These are phyloP conservation scores for Prietella phreatophila DNA, from an alignment of 2,113 vertebrate genomes.

Conservation along the genomic window DNA sequence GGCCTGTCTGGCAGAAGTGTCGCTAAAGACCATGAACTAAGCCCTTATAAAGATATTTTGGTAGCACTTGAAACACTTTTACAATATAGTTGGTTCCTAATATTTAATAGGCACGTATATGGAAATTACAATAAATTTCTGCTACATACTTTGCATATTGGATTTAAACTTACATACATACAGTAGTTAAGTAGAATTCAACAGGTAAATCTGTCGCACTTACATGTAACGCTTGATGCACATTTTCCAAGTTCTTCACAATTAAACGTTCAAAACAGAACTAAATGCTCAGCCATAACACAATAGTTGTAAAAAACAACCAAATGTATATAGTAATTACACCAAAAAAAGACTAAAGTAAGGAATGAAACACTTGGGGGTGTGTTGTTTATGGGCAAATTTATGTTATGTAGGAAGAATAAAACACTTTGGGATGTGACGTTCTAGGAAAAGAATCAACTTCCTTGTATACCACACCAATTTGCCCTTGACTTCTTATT, in stretches of 20 bases:
- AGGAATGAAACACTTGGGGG: background rate
- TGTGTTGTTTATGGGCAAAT: background rate
- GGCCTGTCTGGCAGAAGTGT: slow-evolving; percentile 30
- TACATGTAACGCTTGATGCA: background rate
- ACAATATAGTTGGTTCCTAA: background rate
- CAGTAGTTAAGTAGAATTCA: background rate
- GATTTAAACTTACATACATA: background rate
- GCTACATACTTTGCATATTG: background rate
- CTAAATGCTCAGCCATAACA: background rate
- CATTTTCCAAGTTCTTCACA: background rate
- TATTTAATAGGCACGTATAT: background rate
- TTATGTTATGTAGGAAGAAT: background rate
- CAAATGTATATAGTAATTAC: background rate
- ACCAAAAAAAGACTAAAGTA: background rate
- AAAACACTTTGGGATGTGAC: background rate
- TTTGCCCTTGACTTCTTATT: background rate
- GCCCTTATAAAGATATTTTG: background rate
- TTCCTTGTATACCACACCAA: background rate
- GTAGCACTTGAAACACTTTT: background rate
- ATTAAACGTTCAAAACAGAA: background rate
- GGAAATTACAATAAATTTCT: background rate
- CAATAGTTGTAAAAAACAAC: background rate
- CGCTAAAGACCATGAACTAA: background rate
- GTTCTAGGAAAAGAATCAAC: background rate
- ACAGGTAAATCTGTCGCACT: background rate